phyloP scores from a whole-genome alignment of 2,797 vertebrate species.

The Geotrypetes seraphini region DNA sequence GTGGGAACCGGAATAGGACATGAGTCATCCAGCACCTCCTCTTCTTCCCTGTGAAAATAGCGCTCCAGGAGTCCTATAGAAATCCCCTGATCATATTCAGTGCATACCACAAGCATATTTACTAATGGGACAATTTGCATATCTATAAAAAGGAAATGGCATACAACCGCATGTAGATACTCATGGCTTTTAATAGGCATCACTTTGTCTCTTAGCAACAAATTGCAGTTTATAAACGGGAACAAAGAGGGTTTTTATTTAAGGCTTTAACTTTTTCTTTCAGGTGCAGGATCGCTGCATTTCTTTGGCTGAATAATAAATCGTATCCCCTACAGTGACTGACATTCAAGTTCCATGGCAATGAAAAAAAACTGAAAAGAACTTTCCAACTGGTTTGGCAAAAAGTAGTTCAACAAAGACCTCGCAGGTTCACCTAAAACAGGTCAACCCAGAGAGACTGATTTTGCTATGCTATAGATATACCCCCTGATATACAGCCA shows the following conservation, averaged over 20 bases:
- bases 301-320: background rate
- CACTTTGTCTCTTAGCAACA: slow-evolving; percentile 24
- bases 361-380: too few species aligned
- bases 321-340: background rate
- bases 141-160: slow-evolving; percentile 7
- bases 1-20: slow-evolving; percentile 11
- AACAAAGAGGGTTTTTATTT: slow-evolving; percentile 15
- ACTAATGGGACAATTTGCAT: slow-evolving; percentile 4
- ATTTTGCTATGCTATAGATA: too few species aligned
- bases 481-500: too few species aligned
- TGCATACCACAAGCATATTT: background rate
- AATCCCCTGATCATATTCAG: slow-evolving; percentile 9
- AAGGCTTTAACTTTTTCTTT: background rate
- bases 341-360: background rate
- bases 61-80: slow-evolving; percentile 14
- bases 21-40: background rate
- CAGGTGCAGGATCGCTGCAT: slow-evolving; percentile 4
- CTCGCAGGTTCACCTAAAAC: too few species aligned
- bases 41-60: slow-evolving; percentile 3
- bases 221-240: slow-evolving; percentile 18
- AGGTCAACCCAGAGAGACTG: too few species aligned
- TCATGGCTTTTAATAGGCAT: slow-evolving; percentile 10
- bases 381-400: too few species aligned
- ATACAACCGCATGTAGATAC: background rate
- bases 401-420: too few species aligned